phyloP scores from a whole-genome alignment of 2,888 invertebrate genomes.

The Sminthurides aquaticus region DNA sequence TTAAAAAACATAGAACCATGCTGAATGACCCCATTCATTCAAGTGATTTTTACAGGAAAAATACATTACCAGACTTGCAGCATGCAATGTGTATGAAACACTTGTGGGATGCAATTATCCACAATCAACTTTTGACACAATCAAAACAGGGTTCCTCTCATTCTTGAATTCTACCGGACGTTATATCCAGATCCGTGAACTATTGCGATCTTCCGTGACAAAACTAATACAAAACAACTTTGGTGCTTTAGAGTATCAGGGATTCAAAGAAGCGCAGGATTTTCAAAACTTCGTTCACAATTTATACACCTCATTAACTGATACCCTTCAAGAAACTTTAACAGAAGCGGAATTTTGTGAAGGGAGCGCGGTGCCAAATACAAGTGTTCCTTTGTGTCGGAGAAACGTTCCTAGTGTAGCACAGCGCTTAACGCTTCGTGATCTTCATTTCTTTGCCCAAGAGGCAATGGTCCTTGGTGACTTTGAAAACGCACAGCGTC shows the following conservation, averaged over 20 bases:
- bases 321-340: constrained; percentile 33
- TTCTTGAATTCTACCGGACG: constrained; percentile 36
- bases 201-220: constrained; percentile 31
- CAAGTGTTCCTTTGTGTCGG: background rate
- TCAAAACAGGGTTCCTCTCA: constrained; percentile 37
- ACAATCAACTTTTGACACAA: constrained; percentile 26
- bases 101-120: constrained; percentile 14
- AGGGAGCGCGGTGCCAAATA: background rate
- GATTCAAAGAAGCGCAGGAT: constrained; percentile 8
- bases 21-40: too few relatives aligned
- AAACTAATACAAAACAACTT: constrained; percentile 34
- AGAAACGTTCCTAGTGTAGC: background rate
- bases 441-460: constrained; percentile 27
- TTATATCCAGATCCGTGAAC: constrained; percentile 33
- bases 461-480: constrained; percentile 36
- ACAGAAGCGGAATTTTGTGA: constrained; percentile 16
- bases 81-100: background rate
- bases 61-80: constrained; percentile 3
- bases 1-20: too few relatives aligned
- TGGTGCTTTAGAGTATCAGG: constrained; percentile 16
- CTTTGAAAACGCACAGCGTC: constrained; percentile 35
- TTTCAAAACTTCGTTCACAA: constrained; percentile 36
- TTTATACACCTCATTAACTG: constrained; percentile 32
- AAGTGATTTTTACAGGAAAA: too few relatives aligned
- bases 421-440: background rate